Conservation (phyloP, 2,888 invertebrate genomes). For the Timandra comae region DNA sequence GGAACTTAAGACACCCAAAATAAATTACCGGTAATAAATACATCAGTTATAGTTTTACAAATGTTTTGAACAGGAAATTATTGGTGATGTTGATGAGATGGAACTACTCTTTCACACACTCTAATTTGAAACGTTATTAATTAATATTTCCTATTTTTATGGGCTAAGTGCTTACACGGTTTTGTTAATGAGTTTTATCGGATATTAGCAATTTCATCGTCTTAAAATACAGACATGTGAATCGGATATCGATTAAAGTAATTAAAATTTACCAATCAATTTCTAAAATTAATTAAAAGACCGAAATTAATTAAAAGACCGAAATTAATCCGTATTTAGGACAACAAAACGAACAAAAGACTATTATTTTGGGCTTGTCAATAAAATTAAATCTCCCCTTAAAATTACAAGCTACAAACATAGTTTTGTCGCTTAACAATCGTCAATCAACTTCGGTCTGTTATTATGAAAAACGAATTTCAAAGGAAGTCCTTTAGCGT, state of each 20-base stretch:
- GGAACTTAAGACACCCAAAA: slow-evolving; percentile 29
- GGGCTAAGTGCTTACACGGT: slow-evolving; percentile 15
- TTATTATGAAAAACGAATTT: slow-evolving; percentile 21
- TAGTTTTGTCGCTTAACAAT: slow-evolving; percentile 14
- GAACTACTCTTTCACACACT: slow-evolving; percentile 21
- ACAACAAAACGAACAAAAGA: slow-evolving; percentile 14
- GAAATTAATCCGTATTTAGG: not conserved
- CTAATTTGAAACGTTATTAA: slow-evolving; percentile 16
- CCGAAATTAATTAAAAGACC: slow-evolving; percentile 3
- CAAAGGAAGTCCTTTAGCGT: slow-evolving; percentile 29
- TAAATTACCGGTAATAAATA: slow-evolving; percentile 48
- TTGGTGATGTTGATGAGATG: slow-evolving; percentile 22
- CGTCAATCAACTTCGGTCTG: slow-evolving; percentile 13
- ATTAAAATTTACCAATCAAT: slow-evolving; percentile 1
- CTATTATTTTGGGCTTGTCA: slow-evolving; percentile 17
- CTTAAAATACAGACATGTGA: slow-evolving; percentile 10
- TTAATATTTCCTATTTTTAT: slow-evolving; percentile 22
- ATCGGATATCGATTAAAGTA: slow-evolving; percentile 16
- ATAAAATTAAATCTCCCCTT: slow-evolving; percentile 16
- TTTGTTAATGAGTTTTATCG: slow-evolving; percentile 14
- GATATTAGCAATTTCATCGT: slow-evolving; percentile 18
- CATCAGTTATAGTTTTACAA: slow-evolving; percentile 35
- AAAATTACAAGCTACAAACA: slow-evolving; percentile 20
- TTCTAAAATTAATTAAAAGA: slow-evolving; percentile 3
- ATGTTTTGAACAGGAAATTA: slow-evolving; percentile 44